Evolutionary conservation across 2,797 vertebrate species (phyloP).

Genomic region (Rhadinocentrus ornatus): DNA sequence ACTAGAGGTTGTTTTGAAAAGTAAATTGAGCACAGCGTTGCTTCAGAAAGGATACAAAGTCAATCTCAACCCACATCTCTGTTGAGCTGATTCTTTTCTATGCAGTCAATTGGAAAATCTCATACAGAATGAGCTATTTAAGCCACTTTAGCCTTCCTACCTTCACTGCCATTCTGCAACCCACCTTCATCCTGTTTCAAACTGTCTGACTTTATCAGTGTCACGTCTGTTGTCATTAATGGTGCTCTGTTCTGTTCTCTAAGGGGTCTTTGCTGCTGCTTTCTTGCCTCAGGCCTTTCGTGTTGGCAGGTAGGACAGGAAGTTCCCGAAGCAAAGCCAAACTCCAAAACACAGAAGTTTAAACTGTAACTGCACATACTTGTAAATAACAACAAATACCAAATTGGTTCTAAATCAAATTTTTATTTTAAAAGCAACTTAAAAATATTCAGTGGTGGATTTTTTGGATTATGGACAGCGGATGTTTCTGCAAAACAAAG

Average conservation of each 20-base stretch:
- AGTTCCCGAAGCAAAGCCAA: not conserved
- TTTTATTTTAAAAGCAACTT: too few species aligned
- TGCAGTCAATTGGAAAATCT: not conserved
- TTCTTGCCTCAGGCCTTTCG: not conserved
- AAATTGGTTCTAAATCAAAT: not conserved
- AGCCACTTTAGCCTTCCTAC: not conserved
- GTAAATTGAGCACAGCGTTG: not conserved
- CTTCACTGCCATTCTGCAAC: not conserved
- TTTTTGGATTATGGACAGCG: not conserved
- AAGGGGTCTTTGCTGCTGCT: slow-evolving; percentile 13
- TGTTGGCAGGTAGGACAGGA: not conserved
- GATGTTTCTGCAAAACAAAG: not conserved
- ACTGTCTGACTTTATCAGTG: slow-evolving; percentile 11
- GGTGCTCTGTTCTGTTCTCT: slow-evolving; percentile 12
- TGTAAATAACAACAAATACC: not conserved
- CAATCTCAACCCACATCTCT: not conserved
- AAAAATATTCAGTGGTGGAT: not conserved
- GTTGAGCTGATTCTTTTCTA: not conserved
- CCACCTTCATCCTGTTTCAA: slow-evolving; percentile 3
- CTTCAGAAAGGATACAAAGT: not conserved
- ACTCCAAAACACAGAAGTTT: not conserved
- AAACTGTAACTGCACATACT: not conserved
- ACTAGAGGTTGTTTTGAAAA: not conserved
- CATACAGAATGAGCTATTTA: not conserved
- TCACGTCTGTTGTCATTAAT: slow-evolving; percentile 11